Evolutionary conservation across 2,113 vertebrate species (phyloP), one percentile per base, ranked within the genome.

Genomic region (Oxyruncus cristatus): DNA sequence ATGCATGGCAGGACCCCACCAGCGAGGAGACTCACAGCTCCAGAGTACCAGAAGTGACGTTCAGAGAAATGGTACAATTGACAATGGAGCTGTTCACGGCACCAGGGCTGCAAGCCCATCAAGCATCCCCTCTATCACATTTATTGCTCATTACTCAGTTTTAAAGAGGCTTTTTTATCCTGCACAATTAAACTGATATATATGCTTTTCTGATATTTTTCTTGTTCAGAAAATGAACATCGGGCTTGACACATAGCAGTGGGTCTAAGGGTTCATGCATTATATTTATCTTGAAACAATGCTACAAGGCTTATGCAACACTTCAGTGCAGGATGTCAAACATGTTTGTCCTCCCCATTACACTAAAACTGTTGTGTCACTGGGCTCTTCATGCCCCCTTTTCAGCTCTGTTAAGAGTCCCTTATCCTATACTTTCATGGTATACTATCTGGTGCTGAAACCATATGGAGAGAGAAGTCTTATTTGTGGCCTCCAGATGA

Each of bases 121-220:
- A 86, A 88, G 27, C 35, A 63, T 53, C 50, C 85, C 65, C 79
- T 90, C 58, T 85, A 91, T 50, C 86, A 94, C 1, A 0, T 92
- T 93, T 93, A 95, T 74, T 93, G 56, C 65, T 93, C 77, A 28
- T 93, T 94, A 76, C 62, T 80, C 65, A 66, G 72, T 49, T 93
- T 78, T 84, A 77, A 95, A 97, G 68, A 44, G 67, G 23, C 14
- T 74, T 76, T 92, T 89, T 83, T 53, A 84, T 71, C 79, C 79
- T 50, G 27, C 21, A 86, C n/a, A 84, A 92, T 90, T 92, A 86
- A 84, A 75, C 39, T 42, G 83, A 87, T 91, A 91, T 50, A 89
- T 81, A 77, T 88, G 33, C 33, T 86, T 88, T 93, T 56, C 85
- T 18, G 37, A 22, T 70, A 32, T 66, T 94, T 95, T 86, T 92